Base-by-base conservation (phyloP, 2,797 vertebrate genomes). In the Myotis planiceps region DNA sequence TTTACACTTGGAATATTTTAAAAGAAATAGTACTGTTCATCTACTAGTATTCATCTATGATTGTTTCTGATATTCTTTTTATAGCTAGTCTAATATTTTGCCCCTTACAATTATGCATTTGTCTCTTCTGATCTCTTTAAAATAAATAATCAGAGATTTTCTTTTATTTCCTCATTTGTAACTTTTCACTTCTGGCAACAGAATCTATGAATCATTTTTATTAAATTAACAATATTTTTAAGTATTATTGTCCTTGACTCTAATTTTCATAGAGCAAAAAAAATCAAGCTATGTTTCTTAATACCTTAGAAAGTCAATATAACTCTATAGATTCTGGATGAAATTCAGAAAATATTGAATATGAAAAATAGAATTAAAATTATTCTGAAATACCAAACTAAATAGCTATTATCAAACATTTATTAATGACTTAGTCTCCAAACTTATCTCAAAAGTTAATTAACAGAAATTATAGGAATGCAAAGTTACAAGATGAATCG, bases 271-370 rank as follows among this genome's bases (percentile, higher is more conserved):
- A 65, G 6, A 34, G 89, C 4, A 53, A 37, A 88, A 76, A 29
- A 55, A 42, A 10, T 42, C 7, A 88, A 84, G 8, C 39, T 86
- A n/a, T 66, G 2, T 1, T 75, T 8, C 3, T 60, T 86, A 12
- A 34, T 69, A 79, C 47, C 39, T 45, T 65, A 89, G 6, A 81
- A 82, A 71, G 37, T 72, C 42, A 83, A 2, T 47, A 5, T 68
- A 83, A 39, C 5, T 25, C 21, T 86, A 4, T 37, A 89, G 14
- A 69, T 81, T 94, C 34, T 90, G 21, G 79, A 74, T 25, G 37
- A 92, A 87, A 94, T 82, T 75, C 29, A 66, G 55, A 81, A 89
- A 76, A 90, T 76, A n/a, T 12, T 84, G 16, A 68, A 60, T 68
- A 29, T 78, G 19, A 94, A 92, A 5, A 82, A n/a, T 19, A 74